These are phyloP conservation scores for Sphaerodactylus townsendi DNA, from an alignment of 2,113 vertebrate genomes.

Conservation along the genomic window DNA sequence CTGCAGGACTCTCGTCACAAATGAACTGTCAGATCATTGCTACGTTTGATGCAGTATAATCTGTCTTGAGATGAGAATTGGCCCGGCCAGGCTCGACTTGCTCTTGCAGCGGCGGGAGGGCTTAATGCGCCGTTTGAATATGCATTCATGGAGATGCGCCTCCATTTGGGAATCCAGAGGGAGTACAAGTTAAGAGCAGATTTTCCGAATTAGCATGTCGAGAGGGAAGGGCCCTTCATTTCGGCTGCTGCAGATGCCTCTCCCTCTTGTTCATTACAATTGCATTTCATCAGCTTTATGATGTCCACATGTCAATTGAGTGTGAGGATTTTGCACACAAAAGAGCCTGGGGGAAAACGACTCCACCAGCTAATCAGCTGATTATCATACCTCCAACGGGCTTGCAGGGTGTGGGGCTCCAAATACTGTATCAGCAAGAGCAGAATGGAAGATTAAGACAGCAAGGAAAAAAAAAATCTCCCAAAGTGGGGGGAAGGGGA, in stretches of 20 bases:
- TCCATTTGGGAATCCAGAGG: conserved; percentile 90
- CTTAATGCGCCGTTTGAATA: conserved; percentile 96
- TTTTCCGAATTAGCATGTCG: conserved; percentile 99
- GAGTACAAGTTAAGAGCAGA: conserved; percentile 97
- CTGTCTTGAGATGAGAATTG: conserved; percentile 98
- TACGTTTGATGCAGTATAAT: conserved; percentile 99
- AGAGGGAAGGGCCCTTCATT: conserved; percentile 94
- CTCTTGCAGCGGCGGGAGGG: conserved; percentile 81
- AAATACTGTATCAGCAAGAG: conserved; percentile 76
- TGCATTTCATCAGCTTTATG: conserved; percentile 99
- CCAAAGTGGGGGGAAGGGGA: not conserved
- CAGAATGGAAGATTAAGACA: conserved; percentile 80
- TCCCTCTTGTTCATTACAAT: conserved; percentile 99
- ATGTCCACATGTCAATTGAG: conserved; percentile 99
- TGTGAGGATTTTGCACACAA: conserved; percentile 99
- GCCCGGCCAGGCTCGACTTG: conserved; percentile 85
- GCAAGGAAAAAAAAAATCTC: conserved; percentile 53
- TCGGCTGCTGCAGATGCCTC: conserved; percentile 95
- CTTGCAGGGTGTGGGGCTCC: conserved; percentile 80
- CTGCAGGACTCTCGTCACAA: conserved; percentile 94
- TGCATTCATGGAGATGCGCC: conserved; percentile 93
- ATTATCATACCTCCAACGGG: conserved; percentile 99
- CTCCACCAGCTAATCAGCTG: conserved; percentile 99
- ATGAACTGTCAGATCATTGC: conserved; percentile 99
- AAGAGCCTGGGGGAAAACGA: conserved; percentile 98